Evolutionary conservation across 2,797 vertebrate species (phyloP).

Genomic region (Cheirogaleus major): DNA sequence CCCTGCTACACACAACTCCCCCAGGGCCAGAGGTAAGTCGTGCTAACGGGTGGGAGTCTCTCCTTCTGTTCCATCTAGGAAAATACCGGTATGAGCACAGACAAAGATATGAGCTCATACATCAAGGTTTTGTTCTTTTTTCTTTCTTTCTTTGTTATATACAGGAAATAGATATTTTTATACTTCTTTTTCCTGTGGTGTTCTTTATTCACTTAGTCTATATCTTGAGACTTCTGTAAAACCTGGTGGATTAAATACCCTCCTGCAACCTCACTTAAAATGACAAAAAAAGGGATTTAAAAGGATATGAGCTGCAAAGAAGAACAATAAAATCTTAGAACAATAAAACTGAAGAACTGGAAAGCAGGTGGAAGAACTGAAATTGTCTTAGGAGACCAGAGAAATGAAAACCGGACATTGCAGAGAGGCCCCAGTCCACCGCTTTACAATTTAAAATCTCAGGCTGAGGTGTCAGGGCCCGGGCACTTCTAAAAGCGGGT

Average conservation of each 20-base stretch:
- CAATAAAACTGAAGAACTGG: background rate
- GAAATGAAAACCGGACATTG: background rate
- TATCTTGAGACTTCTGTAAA: constrained; percentile 25
- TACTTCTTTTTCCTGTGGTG: background rate
- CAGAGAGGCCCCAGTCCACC: background rate
- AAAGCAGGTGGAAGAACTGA: background rate
- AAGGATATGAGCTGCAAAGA: background rate
- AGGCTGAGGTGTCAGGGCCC: accelerated
- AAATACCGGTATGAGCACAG: background rate
- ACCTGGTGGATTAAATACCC: background rate
- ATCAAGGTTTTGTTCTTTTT: background rate
- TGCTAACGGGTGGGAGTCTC: background rate
- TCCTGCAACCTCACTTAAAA: background rate
- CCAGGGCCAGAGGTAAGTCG: background rate
- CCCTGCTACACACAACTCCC: background rate
- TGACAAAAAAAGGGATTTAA: constrained; percentile 24
- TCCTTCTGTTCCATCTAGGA: background rate
- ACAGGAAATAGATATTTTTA: background rate
- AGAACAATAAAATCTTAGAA: background rate
- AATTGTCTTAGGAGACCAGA: background rate
- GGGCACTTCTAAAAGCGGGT: background rate
- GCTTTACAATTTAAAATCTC: background rate
- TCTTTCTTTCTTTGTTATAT: background rate
- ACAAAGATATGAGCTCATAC: background rate
- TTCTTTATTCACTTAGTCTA: constrained; percentile 31